Evolutionary conservation across 2,797 vertebrate species (phyloP).

Genomic region (Xiphorhynchus erythropygius): DNA sequence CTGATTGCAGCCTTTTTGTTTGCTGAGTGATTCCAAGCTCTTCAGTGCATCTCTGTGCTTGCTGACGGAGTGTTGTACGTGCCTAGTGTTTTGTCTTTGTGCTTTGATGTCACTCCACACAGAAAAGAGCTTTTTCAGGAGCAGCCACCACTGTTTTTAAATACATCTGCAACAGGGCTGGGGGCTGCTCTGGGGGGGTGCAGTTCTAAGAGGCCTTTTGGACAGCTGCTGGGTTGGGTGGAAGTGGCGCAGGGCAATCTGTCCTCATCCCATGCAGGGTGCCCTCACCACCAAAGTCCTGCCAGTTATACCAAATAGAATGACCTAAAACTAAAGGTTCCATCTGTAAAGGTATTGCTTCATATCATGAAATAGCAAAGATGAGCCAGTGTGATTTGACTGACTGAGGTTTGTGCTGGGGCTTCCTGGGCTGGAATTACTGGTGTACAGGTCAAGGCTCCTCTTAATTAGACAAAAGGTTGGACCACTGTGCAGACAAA

Average conservation of each 20-base stretch:
- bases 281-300: background rate
- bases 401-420: background rate
- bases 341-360: background rate
- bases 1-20: background rate
- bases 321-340: background rate
- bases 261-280: background rate
- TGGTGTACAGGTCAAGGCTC: background rate
- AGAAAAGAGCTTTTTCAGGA: background rate
- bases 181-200: background rate
- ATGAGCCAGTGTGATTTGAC: background rate
- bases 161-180: accelerated
- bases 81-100: background rate
- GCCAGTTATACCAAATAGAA: background rate
- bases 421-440: background rate
- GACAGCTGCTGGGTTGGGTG: background rate
- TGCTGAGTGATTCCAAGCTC: background rate
- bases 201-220: background rate
- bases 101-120: background rate
- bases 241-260: background rate
- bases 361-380: accelerated
- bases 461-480: background rate
- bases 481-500: background rate
- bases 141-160: background rate
- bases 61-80: accelerated
- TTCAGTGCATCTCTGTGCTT: background rate